These are phyloP conservation scores for Philopedon plagiatum DNA, from an alignment of 2,888 invertebrate genomes.

Conservation along the genomic window DNA sequence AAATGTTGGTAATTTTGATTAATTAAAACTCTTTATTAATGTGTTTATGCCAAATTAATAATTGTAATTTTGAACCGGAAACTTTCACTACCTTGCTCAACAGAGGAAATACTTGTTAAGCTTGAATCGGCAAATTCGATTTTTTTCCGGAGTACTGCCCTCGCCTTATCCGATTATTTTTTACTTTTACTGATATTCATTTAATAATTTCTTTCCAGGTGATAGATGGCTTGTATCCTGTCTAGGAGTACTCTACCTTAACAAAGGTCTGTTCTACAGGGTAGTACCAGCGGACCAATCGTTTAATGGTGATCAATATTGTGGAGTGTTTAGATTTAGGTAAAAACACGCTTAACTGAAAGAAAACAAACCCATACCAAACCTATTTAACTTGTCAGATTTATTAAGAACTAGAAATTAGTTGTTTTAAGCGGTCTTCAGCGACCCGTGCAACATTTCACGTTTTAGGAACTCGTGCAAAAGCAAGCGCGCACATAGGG, in stretches of 20 bases:
- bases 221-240: slow-evolving; percentile 94
- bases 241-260: slow-evolving; percentile 85
- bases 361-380: background rate
- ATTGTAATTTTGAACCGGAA: no score
- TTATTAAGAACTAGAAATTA: background rate
- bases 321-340: slow-evolving; percentile 86
- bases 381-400: background rate
- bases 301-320: slow-evolving; percentile 78
- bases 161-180: background rate
- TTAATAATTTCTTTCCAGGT: slow-evolving; percentile 70
- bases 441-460: no score
- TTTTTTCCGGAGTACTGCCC: no score
- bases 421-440: no score
- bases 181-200: background rate
- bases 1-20: no score
- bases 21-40: no score
- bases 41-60: no score
- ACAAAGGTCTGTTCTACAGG: slow-evolving; percentile 90
- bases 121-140: no score
- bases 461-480: no score
- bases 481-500: no score
- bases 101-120: no score
- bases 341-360: background rate
- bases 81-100: no score
- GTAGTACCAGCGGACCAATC: slow-evolving; percentile 93